phyloP scores from a whole-genome alignment of 2,797 vertebrate species.

The Bothrops alternatus region DNA sequence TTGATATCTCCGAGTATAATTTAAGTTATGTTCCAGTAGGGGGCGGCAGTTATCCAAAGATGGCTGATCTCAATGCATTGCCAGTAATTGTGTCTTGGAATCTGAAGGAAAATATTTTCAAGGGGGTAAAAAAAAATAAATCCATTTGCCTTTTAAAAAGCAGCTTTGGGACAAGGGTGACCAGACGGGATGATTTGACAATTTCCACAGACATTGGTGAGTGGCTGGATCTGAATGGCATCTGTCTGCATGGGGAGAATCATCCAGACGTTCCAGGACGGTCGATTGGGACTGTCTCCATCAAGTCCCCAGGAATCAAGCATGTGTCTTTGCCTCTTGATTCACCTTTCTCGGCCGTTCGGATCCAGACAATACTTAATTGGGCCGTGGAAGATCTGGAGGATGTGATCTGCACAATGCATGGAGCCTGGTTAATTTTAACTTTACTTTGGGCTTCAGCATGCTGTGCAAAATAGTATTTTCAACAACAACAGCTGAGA shows the following conservation, averaged over 20 bases:
- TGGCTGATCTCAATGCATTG: neutral
- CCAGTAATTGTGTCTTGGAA: neutral
- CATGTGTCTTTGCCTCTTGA: neutral
- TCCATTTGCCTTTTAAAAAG: neutral
- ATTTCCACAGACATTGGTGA: neutral
- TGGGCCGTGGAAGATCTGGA: neutral
- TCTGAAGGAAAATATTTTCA: neutral
- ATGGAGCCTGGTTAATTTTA: neutral
- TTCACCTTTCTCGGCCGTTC: neutral
- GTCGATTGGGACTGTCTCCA: neutral
- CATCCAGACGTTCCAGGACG: neutral
- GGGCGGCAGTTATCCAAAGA: neutral
- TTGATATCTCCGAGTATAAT: neutral
- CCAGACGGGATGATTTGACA: neutral
- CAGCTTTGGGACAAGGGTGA: no score
- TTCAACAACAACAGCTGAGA: neutral
- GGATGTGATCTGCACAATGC: neutral
- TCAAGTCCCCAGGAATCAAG: neutral
- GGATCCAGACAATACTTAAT: neutral
- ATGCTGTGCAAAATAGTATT: neutral
- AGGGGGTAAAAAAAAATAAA: accelerated
- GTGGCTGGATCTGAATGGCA: neutral
- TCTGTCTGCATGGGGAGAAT: neutral
- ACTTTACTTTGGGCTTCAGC: neutral
- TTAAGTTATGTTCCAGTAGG: neutral